These are phyloP conservation scores for Myioborus melanocephalus DNA, from an alignment of 2,797 vertebrate genomes.

Conservation along the genomic window DNA sequence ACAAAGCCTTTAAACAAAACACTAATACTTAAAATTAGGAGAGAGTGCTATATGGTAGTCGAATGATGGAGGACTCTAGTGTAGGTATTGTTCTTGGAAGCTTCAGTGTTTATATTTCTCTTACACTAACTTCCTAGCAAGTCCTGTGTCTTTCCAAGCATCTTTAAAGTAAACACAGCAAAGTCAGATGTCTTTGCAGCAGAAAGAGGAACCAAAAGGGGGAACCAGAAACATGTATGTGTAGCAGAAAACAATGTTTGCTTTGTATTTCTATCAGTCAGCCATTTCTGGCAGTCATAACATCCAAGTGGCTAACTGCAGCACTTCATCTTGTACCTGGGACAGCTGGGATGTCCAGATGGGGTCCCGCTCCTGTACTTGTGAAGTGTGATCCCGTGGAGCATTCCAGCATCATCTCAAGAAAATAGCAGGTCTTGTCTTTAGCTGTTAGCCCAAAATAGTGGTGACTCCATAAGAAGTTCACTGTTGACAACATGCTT, in stretches of 20 bases:
- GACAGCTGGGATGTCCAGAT: not conserved
- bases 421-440: not conserved
- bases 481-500: not conserved
- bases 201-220: conserved; percentile 14
- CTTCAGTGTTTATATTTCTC: not conserved
- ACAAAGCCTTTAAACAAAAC: not conserved
- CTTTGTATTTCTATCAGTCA: not conserved
- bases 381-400: not conserved
- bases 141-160: not conserved
- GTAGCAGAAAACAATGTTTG: not conserved
- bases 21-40: not conserved
- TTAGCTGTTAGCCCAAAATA: not conserved
- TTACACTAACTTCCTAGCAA: not conserved
- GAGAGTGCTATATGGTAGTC: not conserved
- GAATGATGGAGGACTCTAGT: not conserved
- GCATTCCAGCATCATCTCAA: not conserved
- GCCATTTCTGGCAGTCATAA: not conserved
- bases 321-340: not conserved
- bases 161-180: not conserved
- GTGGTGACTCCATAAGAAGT: not conserved
- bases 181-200: not conserved
- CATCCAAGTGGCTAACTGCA: not conserved
- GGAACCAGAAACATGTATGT: not conserved
- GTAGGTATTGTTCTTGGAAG: not conserved
- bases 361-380: not conserved